Evolutionary conservation across 2,888 invertebrate genomes (phyloP), one percentile per base, ranked within the genome.

Genomic region (Heliothis peltigera): DNA sequence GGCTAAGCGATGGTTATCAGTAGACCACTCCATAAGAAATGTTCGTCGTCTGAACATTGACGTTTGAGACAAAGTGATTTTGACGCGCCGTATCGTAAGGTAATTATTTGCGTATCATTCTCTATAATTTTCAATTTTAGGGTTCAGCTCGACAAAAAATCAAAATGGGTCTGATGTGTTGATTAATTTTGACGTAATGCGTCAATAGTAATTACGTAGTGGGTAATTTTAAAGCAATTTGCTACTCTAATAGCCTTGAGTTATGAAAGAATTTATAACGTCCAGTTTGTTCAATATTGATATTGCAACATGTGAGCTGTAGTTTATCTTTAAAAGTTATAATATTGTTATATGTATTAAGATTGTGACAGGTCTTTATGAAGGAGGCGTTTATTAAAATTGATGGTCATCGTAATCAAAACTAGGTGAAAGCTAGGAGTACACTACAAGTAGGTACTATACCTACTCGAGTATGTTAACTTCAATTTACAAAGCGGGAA

Each of bases 1-100:
- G 65, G 54, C 68, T 68, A 75, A 80, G 73, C 82, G 92, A 92
- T 88, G 87, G 84, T 87, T 93, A 93, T 93, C 90, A 80, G 85
- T 80, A 70, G 75, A 72, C 63, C 84, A 84, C 85, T 88, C 84
- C 84, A 83, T 87, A 88, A 87, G 89, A 88, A 88, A 89, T 87
- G 86, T 87, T 82, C 78, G 76, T 77, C 75, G 82, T 84, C 84
- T 84, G 75, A 72, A 42, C 87, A 87, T 80, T 88, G 90, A 89
- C 84, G 87, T 87, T 83, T 87, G 90, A 91, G 90, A 92, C 93
- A 92, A 92, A 92, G 89, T 91, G 91, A 90, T 89, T 89, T 87
- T 90, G 92, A 92, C 90, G 89, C 85, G 86, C 84, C 89, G 86
- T 87, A 89, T 89, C 79, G 87, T 86, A 81, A 84, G 42, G 73